These are phyloP conservation scores for Callosobruchus maculatus DNA, from an alignment of 2,888 invertebrate genomes.

Conservation along the genomic window DNA sequence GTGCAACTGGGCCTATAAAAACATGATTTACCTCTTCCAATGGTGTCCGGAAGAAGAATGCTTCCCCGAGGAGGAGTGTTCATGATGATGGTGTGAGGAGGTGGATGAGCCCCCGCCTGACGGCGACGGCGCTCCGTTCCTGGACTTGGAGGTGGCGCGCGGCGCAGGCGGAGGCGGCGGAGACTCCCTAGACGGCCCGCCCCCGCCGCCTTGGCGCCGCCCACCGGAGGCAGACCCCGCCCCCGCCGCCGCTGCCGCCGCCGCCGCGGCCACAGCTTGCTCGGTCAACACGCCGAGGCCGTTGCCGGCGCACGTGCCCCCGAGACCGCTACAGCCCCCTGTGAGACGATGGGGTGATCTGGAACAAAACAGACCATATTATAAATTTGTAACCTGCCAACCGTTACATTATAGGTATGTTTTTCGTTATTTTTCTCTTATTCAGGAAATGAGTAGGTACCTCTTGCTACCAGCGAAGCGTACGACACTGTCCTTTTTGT, in stretches of 20 bases:
- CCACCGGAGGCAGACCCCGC: too few species aligned
- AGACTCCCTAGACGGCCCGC: slow-evolving; percentile 50
- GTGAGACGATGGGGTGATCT: slow-evolving; percentile 24
- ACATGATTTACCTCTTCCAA: slow-evolving; percentile 53
- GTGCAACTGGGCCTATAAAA: too few species aligned
- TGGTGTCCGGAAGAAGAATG: slow-evolving; percentile 47
- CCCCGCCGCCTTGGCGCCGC: slow-evolving; percentile 40
- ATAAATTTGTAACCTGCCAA: too few species aligned
- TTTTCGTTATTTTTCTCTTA: too few species aligned
- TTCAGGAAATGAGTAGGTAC: too few species aligned
- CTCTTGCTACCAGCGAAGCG: too few species aligned
- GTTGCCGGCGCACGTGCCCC: slow-evolving; percentile 31
- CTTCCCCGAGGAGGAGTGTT: slow-evolving; percentile 34
- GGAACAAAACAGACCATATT: slow-evolving; percentile 15
- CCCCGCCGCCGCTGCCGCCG: slow-evolving; percentile 24
- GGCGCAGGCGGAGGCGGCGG: slow-evolving; percentile 51
- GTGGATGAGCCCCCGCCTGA: background rate
- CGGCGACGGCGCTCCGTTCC: slow-evolving; percentile 34
- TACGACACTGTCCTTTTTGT: too few species aligned
- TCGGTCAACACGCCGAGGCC: slow-evolving; percentile 55
- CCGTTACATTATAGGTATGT: too few species aligned
- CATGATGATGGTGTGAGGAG: slow-evolving; percentile 1
- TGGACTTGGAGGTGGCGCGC: slow-evolving; percentile 36
- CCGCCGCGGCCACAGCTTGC: slow-evolving; percentile 56
- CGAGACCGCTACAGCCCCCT: background rate